Base-by-base conservation (phyloP, 1,140 invertebrate species). In the Teleopsis dalmanni region DNA sequence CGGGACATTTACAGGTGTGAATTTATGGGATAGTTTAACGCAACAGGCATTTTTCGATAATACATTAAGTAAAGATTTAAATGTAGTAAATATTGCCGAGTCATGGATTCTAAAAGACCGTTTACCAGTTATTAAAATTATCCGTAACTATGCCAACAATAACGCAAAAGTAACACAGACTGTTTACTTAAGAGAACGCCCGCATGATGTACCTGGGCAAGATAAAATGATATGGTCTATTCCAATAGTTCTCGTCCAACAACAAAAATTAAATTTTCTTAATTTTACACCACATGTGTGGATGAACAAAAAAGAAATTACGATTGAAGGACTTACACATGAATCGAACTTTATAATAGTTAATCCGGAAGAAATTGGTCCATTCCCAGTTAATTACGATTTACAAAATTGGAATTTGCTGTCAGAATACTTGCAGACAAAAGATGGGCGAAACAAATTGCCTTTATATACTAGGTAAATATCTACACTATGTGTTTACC, bases 301-400 rank as follows among this genome's bases (percentile, higher is more conserved):
- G 83, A 76, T 85, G 71, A 74, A 74, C 52, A 73, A 75, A 40
- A 64, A 72, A n/a, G 70, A 66, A 38, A 70, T 78, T 47, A 58
- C 76, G 11, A 68, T 59, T 25, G 61, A 57, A 3, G 67, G 80
- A 48, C 62, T 81, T 55, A 76, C 81, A 2, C 53, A 56, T 10
- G 70, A 71, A 18, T 65, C 82, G 16, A 57, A 78, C 23, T 87
- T 86, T 52, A 76, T 88, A 36, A 81, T 88, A 33, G 73, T 86
- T 1, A 88, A 88, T 70, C 84, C 83, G n/a, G 84, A 86, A 51
- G 85, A 87, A 71, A 85, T 87, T 55, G 84, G 83, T 2, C 85
- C 87, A 46, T 90, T 84, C 61, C 80, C 85, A 6, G 87, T 91
- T 0, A 89, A 90, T 57, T 91, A 91, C 60, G 88, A 91, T 54